Evolutionary conservation across 2,888 invertebrate genomes (phyloP).

Genomic region (Hydriomena furcata): DNA sequence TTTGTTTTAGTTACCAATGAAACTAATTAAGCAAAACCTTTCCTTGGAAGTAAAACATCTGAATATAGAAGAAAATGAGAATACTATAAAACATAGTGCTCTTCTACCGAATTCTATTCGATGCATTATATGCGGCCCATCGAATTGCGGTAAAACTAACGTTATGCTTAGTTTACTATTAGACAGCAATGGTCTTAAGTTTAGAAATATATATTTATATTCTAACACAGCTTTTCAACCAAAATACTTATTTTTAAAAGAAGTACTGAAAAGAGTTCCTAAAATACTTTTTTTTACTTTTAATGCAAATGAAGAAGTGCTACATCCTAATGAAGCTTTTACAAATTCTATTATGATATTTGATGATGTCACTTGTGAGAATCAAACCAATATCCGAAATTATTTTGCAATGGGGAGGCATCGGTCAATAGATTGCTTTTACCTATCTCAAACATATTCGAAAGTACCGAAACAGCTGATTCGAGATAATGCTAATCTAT

Average conservation of each 20-base stretch:
- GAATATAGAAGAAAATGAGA: neutral
- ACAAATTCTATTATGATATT: slow-evolving; percentile 28
- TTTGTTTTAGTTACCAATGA: slow-evolving; percentile 8
- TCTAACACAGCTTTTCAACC: slow-evolving; percentile 25
- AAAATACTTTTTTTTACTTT: slow-evolving; percentile 1
- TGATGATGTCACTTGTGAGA: slow-evolving; percentile 32
- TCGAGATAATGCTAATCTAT: slow-evolving; percentile 24
- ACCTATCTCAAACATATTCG: slow-evolving; percentile 40
- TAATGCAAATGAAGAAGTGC: slow-evolving; percentile 8
- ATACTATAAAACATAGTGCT: slow-evolving; percentile 19
- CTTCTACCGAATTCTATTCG: slow-evolving; percentile 26
- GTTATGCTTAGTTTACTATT: slow-evolving; percentile 29
- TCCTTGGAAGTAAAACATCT: slow-evolving; percentile 1
- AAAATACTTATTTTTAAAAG: slow-evolving; percentile 13
- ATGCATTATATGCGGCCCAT: slow-evolving; percentile 31
- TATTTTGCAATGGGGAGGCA: slow-evolving; percentile 27
- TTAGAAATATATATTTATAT: slow-evolving; percentile 26
- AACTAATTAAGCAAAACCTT: slow-evolving; percentile 16
- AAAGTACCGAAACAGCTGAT: slow-evolving; percentile 42
- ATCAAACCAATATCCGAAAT: slow-evolving; percentile 21
- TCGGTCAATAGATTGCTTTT: slow-evolving; percentile 35
- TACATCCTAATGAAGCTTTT: slow-evolving; percentile 26
- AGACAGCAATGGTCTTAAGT: slow-evolving; percentile 20
- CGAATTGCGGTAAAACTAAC: slow-evolving; percentile 37
- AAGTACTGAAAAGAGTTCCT: slow-evolving; percentile 9